Conservation (phyloP, 2,797 vertebrate genomes). For the Catharus ustulatus region DNA sequence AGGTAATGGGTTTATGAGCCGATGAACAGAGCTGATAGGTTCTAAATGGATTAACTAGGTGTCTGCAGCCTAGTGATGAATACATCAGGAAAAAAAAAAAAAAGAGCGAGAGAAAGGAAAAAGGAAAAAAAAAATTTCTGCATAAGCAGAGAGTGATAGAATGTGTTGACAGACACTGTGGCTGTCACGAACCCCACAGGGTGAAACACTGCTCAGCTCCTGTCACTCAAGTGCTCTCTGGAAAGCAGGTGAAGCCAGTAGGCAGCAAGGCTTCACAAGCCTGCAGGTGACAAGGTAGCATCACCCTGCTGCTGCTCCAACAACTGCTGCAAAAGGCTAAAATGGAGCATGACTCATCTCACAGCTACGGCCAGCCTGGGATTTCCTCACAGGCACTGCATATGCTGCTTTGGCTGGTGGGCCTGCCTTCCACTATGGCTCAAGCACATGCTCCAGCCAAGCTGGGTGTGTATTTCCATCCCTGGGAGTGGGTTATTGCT, state of each 20-base stretch:
- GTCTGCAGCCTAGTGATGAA: constrained; percentile 78
- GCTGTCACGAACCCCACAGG: constrained; percentile 61
- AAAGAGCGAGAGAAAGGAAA: neutral
- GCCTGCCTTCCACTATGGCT: neutral
- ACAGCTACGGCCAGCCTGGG: neutral
- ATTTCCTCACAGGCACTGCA: fast-evolving
- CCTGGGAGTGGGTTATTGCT: neutral
- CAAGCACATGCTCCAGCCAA: neutral
- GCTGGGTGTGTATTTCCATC: neutral
- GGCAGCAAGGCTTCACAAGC: neutral
- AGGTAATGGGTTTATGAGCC: constrained; percentile 84
- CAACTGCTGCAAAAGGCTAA: neutral
- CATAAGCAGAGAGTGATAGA: constrained; percentile 71
- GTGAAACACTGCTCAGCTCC: constrained; percentile 60
- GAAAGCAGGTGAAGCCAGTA: neutral
- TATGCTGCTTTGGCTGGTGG: fast-evolving
- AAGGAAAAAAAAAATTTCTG: neutral
- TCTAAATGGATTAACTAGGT: constrained; percentile 86
- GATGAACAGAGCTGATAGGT: constrained; percentile 83
- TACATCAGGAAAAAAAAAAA: constrained; percentile 58
- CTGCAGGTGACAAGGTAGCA: constrained; percentile 35
- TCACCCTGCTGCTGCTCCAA: neutral
- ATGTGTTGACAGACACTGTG: constrained; percentile 72
- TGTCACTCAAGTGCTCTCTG: constrained; percentile 57
- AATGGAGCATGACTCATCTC: neutral